These are phyloP conservation scores for Procambarus clarkii DNA, from an alignment of 1,140 invertebrate species.

Conservation along the genomic window DNA sequence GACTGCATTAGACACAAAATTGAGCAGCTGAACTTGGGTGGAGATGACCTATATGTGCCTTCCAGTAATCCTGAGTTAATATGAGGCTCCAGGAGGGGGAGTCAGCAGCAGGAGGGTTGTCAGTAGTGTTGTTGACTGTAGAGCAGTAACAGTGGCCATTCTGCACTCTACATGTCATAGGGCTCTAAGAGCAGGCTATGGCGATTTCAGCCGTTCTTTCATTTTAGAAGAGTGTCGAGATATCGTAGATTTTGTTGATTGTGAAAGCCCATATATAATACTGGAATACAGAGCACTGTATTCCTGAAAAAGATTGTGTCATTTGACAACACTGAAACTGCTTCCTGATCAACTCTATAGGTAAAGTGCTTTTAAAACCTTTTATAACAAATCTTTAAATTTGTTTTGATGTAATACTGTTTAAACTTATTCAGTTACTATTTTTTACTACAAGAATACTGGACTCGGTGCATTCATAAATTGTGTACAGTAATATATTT, in stretches of 20 bases:
- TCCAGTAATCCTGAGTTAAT: constrained; percentile 6
- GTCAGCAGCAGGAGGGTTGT: neutral
- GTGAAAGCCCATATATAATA: neutral
- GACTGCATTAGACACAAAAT: neutral
- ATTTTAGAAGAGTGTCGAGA: neutral
- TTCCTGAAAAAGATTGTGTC: neutral
- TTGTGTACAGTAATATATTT: neutral
- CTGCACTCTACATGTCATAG: neutral
- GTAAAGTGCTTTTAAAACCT: neutral
- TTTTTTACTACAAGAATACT: constrained; percentile 12
- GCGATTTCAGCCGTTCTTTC: neutral
- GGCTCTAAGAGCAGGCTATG: neutral
- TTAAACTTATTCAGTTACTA: neutral
- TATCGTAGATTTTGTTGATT: neutral
- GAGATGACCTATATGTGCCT: constrained; percentile 35
- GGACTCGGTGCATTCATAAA: constrained; percentile 10
- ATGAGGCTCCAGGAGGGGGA: neutral
- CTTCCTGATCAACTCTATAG: neutral
- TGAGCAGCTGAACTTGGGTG: neutral
- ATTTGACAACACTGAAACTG: neutral
- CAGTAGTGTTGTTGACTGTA: neutral
- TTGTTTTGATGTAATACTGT: neutral
- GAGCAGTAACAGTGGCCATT: constrained; percentile 7
- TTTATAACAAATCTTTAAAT: neutral
- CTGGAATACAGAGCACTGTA: neutral